A percentile compares a stretch with the other conserved stretches of the same genome.
Conservation (phyloP, 2,888 invertebrate species). For the Epistrophe grossulariae region DNA sequence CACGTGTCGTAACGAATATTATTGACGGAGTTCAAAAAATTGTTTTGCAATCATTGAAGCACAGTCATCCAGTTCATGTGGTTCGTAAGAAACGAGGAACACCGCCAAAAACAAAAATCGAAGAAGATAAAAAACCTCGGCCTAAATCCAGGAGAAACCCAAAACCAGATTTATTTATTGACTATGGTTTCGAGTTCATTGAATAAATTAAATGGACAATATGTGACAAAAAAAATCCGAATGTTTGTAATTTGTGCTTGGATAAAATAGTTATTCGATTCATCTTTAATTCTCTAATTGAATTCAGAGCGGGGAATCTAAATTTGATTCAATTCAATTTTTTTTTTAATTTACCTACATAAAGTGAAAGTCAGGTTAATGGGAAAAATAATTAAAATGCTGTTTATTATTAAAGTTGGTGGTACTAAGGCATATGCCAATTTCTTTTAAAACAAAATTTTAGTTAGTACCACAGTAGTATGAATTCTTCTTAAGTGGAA, state of each 20-base stretch:
- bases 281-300: not conserved
- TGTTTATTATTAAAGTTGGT: too few relatives aligned
- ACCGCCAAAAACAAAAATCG: not conserved
- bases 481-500: too few relatives aligned
- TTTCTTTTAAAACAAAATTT: too few relatives aligned
- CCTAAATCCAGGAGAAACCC: conserved; percentile 7
- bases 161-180: not conserved
- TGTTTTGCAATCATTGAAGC: conserved; percentile 81
- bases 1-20: conserved; percentile 83
- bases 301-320: not conserved
- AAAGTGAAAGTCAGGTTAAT: too few relatives aligned
- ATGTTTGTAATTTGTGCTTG: not conserved
- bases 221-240: not conserved
- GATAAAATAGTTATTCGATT: not conserved
- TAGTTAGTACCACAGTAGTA: too few relatives aligned
- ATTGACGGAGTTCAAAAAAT: conserved; percentile 82
- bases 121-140: not conserved
- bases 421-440: too few relatives aligned
- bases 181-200: not conserved
- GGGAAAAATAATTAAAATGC: too few relatives aligned
- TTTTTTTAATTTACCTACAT: too few relatives aligned
- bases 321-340: too few relatives aligned
- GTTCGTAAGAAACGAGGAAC: conserved; percentile 80
- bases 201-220: not conserved
- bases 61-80: conserved; percentile 81